Conservation (phyloP, 2,888 invertebrate genomes). For the Aquatica leii region DNA sequence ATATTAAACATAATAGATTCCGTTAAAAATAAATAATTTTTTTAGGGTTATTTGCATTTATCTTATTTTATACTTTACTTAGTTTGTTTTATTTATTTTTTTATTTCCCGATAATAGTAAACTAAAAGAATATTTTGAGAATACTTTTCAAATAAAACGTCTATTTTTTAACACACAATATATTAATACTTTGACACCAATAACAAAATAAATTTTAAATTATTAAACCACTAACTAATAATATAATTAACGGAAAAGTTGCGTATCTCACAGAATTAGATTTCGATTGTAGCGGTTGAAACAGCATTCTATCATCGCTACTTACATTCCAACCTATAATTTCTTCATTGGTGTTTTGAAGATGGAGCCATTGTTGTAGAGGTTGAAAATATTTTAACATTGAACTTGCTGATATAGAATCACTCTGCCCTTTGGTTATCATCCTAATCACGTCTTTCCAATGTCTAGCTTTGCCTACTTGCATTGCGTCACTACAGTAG, state of each 20-base stretch:
- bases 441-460: constrained; percentile 77
- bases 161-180: constrained; percentile 5
- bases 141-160: not conserved
- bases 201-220: not conserved
- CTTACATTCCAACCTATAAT: constrained; percentile 79
- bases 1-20: too few relatives aligned
- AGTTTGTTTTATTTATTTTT: too few relatives aligned
- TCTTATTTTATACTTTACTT: too few relatives aligned
- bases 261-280: not conserved
- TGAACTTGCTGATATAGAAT: constrained; percentile 78
- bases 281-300: constrained; percentile 52
- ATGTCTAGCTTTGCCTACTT: constrained; percentile 71
- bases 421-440: constrained; percentile 74
- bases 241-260: not conserved
- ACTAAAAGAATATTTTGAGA: not conserved
- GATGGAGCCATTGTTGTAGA: constrained; percentile 77
- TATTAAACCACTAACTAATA: not conserved
- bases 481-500: constrained; percentile 69
- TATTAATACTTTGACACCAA: not conserved
- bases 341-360: constrained; percentile 75
- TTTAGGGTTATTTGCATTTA: too few relatives aligned
- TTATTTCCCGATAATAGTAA: too few relatives aligned
- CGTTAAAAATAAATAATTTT: too few relatives aligned
- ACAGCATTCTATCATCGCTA: constrained; percentile 71
- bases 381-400: constrained; percentile 86